A percentile compares a stretch with the other conserved stretches of the same genome.
Conservation (phyloP, 2,888 invertebrate genomes). For the Panzeria rudis region DNA sequence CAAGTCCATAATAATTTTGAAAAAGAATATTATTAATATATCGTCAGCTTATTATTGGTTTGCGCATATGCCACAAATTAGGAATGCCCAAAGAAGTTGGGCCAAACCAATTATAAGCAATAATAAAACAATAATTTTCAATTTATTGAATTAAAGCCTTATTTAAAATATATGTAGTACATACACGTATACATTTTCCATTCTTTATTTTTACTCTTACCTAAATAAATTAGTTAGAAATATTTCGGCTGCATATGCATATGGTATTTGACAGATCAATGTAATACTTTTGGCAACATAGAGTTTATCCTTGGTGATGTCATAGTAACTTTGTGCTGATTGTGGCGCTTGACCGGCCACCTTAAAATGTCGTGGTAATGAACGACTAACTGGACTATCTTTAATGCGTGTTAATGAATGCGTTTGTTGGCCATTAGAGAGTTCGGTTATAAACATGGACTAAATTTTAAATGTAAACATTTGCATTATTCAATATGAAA, state of each 20-base stretch:
- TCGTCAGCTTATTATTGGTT: too few species aligned
- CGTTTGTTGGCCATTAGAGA: constrained; percentile 91
- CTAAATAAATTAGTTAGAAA: constrained; percentile 95
- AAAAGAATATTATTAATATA: too few species aligned
- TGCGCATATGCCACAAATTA: too few species aligned
- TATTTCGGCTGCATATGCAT: constrained; percentile 92
- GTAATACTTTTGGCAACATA: constrained; percentile 98
- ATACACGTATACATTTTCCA: not conserved
- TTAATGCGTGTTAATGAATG: constrained; percentile 87
- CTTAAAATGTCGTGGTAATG: constrained; percentile 95
- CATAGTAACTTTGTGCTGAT: constrained; percentile 94
- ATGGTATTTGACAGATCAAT: constrained; percentile 95
- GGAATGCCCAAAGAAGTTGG: too few species aligned
- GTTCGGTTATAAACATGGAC: constrained; percentile 95
- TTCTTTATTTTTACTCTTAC: constrained; percentile 83
- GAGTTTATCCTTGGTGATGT: constrained; percentile 96
- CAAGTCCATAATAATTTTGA: too few species aligned
- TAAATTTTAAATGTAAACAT: constrained; percentile 78
- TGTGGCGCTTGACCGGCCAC: constrained; percentile 90
- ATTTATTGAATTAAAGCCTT: too few species aligned
- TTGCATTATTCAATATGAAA: not conserved
- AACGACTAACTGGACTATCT: constrained; percentile 89
- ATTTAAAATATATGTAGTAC: too few species aligned
- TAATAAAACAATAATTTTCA: too few species aligned
- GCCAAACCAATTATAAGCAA: too few species aligned